Percentiles rank a stretch among this genome's conserved stretches.
phyloP scores from a whole-genome alignment of 92 coral and sea anemone genomes.

The Parazoanthus darwini region DNA sequence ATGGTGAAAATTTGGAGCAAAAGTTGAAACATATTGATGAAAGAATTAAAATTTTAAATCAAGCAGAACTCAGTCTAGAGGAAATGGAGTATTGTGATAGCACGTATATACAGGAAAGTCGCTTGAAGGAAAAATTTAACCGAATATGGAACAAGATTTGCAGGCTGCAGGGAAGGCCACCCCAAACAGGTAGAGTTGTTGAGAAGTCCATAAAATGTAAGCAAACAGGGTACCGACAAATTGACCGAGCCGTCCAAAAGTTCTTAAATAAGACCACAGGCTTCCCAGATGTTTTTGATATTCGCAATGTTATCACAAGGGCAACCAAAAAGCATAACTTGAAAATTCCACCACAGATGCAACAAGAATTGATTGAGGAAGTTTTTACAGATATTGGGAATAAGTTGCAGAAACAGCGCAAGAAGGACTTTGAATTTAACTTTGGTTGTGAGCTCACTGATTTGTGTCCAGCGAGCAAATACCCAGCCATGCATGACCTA shows the following conservation, averaged over 20 bases:
- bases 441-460: slow-evolving; percentile 92
- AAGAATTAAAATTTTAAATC: slow-evolving; percentile 74
- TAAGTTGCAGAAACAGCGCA: slow-evolving; percentile 82
- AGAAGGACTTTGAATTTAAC: slow-evolving; percentile 77
- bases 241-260: slow-evolving; percentile 74
- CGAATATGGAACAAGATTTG: slow-evolving; percentile 86
- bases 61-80: slow-evolving; percentile 86
- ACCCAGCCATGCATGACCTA: slow-evolving; percentile 75
- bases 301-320: slow-evolving; percentile 61
- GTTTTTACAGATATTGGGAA: slow-evolving; percentile 87
- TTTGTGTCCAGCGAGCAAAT: slow-evolving; percentile 54
- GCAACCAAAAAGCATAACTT: slow-evolving; percentile 70
- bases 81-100: slow-evolving; percentile 89
- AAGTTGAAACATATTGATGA: slow-evolving; percentile 63
- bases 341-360: slow-evolving; percentile 63
- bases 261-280: slow-evolving; percentile 65
- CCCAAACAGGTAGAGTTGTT: slow-evolving; percentile 86
- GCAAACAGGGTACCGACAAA: slow-evolving; percentile 66
- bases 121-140: slow-evolving; percentile 75
- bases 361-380: slow-evolving; percentile 74
- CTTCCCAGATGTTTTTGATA: slow-evolving; percentile 92
- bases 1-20: slow-evolving; percentile 55
- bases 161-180: slow-evolving; percentile 70
- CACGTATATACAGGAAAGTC: slow-evolving; percentile 79
- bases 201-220: slow-evolving; percentile 71